These are phyloP conservation scores for Paraescarpia echinospica DNA, from an alignment of 1,140 invertebrate species.

Conservation along the genomic window DNA sequence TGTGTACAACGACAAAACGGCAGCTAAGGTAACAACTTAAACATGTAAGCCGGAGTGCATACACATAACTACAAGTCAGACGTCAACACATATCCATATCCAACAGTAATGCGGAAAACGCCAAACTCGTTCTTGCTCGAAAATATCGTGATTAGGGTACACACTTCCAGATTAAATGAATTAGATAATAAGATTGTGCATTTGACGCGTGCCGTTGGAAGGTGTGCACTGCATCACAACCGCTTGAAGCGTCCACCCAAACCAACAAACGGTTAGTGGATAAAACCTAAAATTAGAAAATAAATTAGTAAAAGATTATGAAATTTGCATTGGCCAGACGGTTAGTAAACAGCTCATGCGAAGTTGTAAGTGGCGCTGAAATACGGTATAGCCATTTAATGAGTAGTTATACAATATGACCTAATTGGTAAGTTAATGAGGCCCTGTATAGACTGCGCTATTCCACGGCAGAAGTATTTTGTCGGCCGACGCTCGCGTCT, in stretches of 20 bases:
- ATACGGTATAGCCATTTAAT: neutral
- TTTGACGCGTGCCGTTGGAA: neutral
- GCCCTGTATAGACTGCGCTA: no score
- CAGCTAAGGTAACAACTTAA: neutral
- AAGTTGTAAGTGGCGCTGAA: neutral
- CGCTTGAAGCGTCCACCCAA: neutral
- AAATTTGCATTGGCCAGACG: neutral
- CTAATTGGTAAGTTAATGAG: no score
- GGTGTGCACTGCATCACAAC: neutral
- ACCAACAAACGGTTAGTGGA: neutral
- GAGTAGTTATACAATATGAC: no score
- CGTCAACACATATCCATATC: neutral
- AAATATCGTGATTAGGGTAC: neutral
- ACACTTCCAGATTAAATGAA: neutral
- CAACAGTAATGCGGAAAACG: neutral
- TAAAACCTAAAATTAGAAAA: neutral
- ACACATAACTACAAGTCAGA: neutral
- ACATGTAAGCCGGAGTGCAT: neutral
- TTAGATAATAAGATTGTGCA: neutral
- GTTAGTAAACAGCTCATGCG: neutral
- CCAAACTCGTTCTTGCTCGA: neutral
- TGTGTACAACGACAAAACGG: neutral
- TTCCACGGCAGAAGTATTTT: no score
- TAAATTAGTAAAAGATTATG: neutral
- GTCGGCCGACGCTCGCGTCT: no score